These are phyloP conservation scores for Siniperca scherzeri DNA, from an alignment of 2,797 vertebrate genomes.

Conservation along the genomic window DNA sequence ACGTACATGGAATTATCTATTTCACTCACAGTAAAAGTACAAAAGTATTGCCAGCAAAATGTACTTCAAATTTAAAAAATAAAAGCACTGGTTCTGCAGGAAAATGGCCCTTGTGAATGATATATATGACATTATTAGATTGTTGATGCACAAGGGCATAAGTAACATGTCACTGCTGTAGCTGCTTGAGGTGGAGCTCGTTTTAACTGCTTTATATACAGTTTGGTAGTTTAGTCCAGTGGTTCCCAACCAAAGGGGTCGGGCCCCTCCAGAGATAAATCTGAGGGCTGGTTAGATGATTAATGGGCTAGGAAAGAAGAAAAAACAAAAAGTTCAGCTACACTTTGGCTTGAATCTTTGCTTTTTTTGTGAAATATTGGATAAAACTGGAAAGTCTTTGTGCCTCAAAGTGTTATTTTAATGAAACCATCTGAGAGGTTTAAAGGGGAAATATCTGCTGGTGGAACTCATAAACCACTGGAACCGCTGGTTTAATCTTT, in stretches of 20 bases:
- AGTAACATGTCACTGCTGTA: background rate
- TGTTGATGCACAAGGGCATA: background rate
- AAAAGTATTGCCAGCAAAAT: background rate
- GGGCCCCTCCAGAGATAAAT: background rate
- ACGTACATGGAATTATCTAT: background rate
- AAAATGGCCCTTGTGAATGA: background rate
- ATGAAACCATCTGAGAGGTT: background rate
- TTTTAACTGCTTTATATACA: background rate
- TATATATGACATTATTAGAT: background rate
- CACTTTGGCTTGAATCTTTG: background rate
- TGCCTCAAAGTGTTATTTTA: background rate
- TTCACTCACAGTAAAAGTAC: background rate
- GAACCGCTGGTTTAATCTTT: too few relatives aligned
- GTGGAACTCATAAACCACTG: background rate
- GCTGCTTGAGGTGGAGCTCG: background rate
- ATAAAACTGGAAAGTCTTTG: too few relatives aligned
- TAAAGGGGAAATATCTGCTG: background rate
- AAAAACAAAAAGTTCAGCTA: background rate
- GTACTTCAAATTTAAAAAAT: background rate
- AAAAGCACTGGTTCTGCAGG: background rate
- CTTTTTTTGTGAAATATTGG: background rate
- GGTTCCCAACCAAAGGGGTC: background rate
- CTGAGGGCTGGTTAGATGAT: background rate
- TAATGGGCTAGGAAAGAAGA: background rate
- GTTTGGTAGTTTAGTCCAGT: background rate